Evolutionary conservation across 2,797 vertebrate species (phyloP).

Genomic region (Sciurus carolinensis): DNA sequence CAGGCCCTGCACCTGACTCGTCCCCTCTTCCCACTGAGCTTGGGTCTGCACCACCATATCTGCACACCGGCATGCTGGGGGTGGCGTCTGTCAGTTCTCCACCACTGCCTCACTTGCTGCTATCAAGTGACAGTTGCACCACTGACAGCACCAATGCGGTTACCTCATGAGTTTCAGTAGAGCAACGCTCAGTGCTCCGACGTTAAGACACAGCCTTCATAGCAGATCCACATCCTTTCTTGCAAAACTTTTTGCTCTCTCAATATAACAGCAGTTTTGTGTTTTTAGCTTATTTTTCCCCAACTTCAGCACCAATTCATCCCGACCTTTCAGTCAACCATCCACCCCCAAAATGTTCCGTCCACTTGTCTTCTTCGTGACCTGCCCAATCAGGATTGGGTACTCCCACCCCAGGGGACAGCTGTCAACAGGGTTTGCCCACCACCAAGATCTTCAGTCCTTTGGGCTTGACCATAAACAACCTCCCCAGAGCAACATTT

Average conservation of each 20-base stretch:
- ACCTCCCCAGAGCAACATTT: neutral
- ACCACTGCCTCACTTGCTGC: no score
- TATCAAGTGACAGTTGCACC: neutral
- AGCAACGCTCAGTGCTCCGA: rapidly evolving
- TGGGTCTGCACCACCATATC: neutral
- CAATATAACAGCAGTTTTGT: rapidly evolving
- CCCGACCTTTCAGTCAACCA: neutral
- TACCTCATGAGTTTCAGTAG: rapidly evolving
- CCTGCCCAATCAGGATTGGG: rapidly evolving
- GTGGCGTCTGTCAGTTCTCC: neutral
- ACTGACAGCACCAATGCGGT: neutral
- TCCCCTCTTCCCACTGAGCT: no score
- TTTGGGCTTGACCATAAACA: neutral
- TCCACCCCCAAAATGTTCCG: rapidly evolving
- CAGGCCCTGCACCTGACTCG: no score
- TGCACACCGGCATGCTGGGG: neutral
- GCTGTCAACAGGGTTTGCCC: no score
- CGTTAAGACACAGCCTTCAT: rapidly evolving
- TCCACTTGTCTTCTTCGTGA: neutral
- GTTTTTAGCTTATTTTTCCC: rapidly evolving
- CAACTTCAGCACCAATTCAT: neutral
- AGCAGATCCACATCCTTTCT: neutral
- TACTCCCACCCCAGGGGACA: neutral
- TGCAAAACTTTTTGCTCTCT: neutral
- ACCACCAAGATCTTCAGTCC: neutral